Evolutionary conservation across 2,797 vertebrate species (phyloP).

Genomic region (Enteromius trimaculatus): DNA sequence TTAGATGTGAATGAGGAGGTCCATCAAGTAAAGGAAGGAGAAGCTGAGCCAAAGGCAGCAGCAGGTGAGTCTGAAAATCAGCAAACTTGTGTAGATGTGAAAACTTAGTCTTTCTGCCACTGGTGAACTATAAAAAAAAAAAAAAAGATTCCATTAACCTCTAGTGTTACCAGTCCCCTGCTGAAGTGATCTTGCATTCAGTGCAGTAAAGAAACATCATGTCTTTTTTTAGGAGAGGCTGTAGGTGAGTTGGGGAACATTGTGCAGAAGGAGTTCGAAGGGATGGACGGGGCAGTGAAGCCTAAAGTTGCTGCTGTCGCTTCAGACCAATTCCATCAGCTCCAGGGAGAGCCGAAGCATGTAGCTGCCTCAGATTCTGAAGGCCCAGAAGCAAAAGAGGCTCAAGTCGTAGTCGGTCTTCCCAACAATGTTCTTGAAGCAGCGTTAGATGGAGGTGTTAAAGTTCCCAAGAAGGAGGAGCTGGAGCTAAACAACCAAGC

Average conservation of each 20-base stretch:
- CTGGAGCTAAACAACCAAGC: conserved; percentile 25
- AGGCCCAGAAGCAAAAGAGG: neutral
- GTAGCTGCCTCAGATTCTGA: neutral
- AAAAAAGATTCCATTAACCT: neutral
- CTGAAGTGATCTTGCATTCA: neutral
- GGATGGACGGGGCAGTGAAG: conserved; percentile 46
- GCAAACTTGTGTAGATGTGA: neutral
- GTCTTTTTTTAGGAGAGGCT: conserved; percentile 53
- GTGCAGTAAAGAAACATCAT: conserved; percentile 9
- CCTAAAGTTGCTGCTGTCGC: neutral
- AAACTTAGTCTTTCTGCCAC: neutral
- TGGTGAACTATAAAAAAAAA: conserved; percentile 5
- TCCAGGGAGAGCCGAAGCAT: conserved; percentile 29
- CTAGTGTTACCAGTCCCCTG: neutral
- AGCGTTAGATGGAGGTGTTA: conserved; percentile 11
- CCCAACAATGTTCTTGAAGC: neutral
- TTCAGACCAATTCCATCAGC: conserved; percentile 36
- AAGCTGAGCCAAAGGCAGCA: conserved; percentile 20
- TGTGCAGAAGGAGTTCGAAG: conserved; percentile 61
- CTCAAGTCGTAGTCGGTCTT: neutral
- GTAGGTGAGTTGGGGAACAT: conserved; percentile 66
- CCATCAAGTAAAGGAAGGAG: conserved; percentile 12
- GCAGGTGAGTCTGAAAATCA: conserved; percentile 23
- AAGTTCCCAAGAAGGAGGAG: conserved; percentile 65
- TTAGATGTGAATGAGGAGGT: conserved; percentile 21